phyloP scores from a whole-genome alignment of 2,797 vertebrate genomes.

The Harpagifer antarcticus region DNA sequence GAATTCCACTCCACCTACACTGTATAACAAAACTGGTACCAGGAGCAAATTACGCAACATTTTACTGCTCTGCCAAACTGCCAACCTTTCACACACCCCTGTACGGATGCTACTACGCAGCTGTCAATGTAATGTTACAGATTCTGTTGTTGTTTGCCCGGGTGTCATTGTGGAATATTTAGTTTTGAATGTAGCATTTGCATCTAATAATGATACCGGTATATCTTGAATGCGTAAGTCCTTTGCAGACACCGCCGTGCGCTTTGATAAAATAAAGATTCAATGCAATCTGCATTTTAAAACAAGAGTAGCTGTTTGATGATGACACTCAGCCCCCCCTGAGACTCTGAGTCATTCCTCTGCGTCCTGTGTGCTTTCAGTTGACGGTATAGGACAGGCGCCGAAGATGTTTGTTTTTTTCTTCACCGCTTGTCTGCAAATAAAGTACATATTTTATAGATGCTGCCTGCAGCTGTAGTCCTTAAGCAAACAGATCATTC shows the following conservation, averaged over 20 bases:
- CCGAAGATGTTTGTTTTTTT: slow-evolving; percentile 38
- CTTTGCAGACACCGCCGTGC: background rate
- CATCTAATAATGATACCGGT: background rate
- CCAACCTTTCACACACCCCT: slow-evolving; percentile 39
- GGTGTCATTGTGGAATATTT: background rate
- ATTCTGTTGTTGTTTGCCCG: background rate
- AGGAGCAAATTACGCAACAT: slow-evolving; percentile 56
- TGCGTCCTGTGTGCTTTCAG: slow-evolving; percentile 44
- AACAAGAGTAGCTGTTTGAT: slow-evolving; percentile 23
- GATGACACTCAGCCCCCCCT: no score
- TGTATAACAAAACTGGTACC: slow-evolving; percentile 48
- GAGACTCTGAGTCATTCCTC: no score
- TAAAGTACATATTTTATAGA: slow-evolving; percentile 43
- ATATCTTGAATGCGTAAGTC: background rate
- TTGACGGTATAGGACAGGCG: slow-evolving; percentile 34
- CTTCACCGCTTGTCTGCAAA: slow-evolving; percentile 49
- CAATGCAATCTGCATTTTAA: slow-evolving; percentile 24
- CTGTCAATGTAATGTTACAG: slow-evolving; percentile 20
- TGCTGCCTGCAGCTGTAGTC: slow-evolving; percentile 55
- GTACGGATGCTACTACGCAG: slow-evolving; percentile 15
- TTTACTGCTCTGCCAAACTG: slow-evolving; percentile 43
- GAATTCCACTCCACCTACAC: slow-evolving; percentile 47
- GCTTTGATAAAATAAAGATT: slow-evolving; percentile 6
- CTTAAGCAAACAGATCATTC: slow-evolving; percentile 66
- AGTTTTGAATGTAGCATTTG: slow-evolving; percentile 16